A percentile compares a stretch with the other conserved stretches of the same genome.
Evolutionary conservation across 2,113 vertebrate species (phyloP).

Genomic region (Columba janthina): DNA sequence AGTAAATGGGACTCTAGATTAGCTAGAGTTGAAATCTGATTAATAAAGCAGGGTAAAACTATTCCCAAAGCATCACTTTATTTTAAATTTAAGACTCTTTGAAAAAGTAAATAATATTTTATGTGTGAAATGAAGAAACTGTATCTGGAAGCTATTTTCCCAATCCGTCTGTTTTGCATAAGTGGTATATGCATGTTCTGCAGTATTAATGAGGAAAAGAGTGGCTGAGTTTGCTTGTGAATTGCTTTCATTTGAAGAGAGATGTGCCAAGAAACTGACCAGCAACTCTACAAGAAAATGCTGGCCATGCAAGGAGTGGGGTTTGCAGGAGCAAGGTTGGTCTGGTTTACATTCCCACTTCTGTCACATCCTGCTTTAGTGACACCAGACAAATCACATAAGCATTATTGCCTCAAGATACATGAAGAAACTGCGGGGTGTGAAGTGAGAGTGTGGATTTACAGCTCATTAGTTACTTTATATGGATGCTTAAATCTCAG

Average conservation of each 20-base stretch:
- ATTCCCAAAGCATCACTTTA: background rate
- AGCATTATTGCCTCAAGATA: background rate
- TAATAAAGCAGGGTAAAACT: background rate
- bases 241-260: background rate
- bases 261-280: background rate
- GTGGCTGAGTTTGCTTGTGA: background rate
- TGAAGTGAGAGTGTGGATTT: background rate
- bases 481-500: conserved; percentile 22
- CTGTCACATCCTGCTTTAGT: background rate
- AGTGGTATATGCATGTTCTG: background rate
- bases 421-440: background rate
- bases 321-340: background rate
- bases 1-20: background rate
- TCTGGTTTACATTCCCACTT: background rate
- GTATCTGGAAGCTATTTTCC: background rate
- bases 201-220: background rate
- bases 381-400: background rate
- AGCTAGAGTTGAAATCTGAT: background rate
- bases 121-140: background rate
- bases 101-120: conserved; percentile 4
- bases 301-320: background rate
- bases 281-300: background rate
- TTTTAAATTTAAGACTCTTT: background rate
- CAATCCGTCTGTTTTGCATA: background rate
- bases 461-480: conserved; percentile 40